phyloP scores from a whole-genome alignment of 2,113 vertebrate species.

The Poecilia latipinna region DNA sequence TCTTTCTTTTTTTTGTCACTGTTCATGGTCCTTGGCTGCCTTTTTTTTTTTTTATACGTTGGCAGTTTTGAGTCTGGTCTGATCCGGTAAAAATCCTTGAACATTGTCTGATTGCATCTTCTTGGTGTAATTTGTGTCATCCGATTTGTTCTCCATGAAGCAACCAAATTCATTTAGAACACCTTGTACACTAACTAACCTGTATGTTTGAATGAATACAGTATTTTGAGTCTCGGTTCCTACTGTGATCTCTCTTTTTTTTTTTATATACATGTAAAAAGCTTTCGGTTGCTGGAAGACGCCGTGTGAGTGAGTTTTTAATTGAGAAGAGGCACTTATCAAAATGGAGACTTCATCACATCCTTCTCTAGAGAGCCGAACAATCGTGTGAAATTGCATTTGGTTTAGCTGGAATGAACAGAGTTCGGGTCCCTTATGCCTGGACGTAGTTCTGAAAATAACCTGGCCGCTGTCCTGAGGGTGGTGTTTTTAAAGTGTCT shows the following conservation, averaged over 20 bases:
- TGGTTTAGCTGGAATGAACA: slow-evolving; percentile 22
- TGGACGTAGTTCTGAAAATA: slow-evolving; percentile 32
- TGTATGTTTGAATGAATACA: not conserved
- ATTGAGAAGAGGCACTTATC: slow-evolving; percentile 30
- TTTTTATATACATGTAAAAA: not conserved
- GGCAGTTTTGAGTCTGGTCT: not conserved
- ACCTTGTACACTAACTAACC: not conserved
- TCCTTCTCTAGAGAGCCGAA: slow-evolving; percentile 1
- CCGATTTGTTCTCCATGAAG: slow-evolving; percentile 13
- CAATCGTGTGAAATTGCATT: slow-evolving; percentile 27
- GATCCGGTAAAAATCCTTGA: not conserved
- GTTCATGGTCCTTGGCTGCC: not conserved
- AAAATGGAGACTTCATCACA: slow-evolving; percentile 20
- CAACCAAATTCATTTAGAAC: not conserved
- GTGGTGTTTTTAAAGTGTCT: not conserved
- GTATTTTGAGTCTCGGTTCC: not conserved
- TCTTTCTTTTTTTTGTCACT: not conserved
- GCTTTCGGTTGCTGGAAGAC: slow-evolving; percentile 5
- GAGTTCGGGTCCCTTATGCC: slow-evolving; percentile 10
- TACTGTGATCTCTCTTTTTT: not conserved
- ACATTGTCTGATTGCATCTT: not conserved
- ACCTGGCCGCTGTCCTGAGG: not conserved
- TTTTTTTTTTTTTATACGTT: not conserved
- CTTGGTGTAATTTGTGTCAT: slow-evolving; percentile 15
- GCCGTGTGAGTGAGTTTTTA: slow-evolving; percentile 13